These are phyloP conservation scores for Silurus aristotelis DNA, from an alignment of 2,797 vertebrate genomes.

Conservation along the genomic window DNA sequence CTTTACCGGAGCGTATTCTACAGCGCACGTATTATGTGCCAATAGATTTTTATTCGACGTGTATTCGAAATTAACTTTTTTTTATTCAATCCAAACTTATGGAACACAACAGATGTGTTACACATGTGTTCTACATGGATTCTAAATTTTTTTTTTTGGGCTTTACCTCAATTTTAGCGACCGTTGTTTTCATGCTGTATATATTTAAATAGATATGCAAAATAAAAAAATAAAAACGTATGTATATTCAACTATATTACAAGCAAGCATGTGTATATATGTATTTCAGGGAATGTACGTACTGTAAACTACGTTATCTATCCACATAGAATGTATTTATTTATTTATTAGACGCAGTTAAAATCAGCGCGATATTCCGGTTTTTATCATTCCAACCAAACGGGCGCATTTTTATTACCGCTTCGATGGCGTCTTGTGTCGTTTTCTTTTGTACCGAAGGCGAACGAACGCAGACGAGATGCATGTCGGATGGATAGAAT, in stretches of 20 bases:
- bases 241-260: constrained; percentile 52
- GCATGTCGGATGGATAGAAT: constrained; percentile 30
- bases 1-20: constrained; percentile 3
- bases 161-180: background rate
- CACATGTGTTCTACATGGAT: background rate
- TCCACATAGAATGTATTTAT: constrained; percentile 75
- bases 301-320: constrained; percentile 78
- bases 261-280: constrained; percentile 79
- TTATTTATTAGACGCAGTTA: constrained; percentile 68
- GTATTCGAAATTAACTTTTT: background rate
- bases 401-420: background rate
- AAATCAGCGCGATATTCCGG: background rate
- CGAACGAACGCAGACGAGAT: background rate
- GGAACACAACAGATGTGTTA: background rate
- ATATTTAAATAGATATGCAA: background rate
- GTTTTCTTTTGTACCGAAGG: constrained; percentile 1
- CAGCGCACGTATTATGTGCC: constrained; percentile 35
- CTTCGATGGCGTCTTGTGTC: background rate
- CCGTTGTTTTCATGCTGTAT: constrained; percentile 9
- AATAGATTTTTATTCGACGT: background rate
- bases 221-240: constrained; percentile 24
- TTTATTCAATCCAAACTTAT: background rate
- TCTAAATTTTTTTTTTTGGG: background rate
- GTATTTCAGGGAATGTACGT: constrained; percentile 80
- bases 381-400: background rate